Evolutionary conservation across 2,888 invertebrate species (phyloP).

Genomic region (Sphaerophoria rueppellii): DNA sequence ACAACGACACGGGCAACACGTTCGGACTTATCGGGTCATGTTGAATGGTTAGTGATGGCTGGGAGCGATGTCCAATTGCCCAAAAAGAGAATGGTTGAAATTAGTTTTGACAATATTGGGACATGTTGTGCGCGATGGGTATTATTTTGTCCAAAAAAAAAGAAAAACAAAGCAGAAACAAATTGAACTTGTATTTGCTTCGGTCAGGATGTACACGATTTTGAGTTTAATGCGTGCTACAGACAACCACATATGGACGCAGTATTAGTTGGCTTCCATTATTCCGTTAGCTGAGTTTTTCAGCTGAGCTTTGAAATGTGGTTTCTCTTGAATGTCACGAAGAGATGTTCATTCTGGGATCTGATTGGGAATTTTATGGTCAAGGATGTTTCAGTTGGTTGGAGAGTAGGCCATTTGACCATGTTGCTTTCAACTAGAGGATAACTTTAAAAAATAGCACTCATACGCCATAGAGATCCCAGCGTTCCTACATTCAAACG

Average conservation of each 20-base stretch:
- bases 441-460: no score
- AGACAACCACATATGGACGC: slow-evolving; percentile 29
- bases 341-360: neutral
- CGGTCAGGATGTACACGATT: slow-evolving; percentile 13
- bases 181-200: slow-evolving; percentile 26
- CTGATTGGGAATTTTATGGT: slow-evolving; percentile 16
- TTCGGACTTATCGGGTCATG: slow-evolving; percentile 7
- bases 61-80: neutral
- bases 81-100: slow-evolving; percentile 25
- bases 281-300: neutral
- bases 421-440: no score
- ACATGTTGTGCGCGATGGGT: slow-evolving; percentile 40
- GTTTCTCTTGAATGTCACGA: slow-evolving; percentile 1
- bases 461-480: no score
- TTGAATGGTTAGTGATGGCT: neutral
- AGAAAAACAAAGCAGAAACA: slow-evolving; percentile 14
- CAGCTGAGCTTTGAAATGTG: neutral
- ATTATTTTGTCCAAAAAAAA: neutral
- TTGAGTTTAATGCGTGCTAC: slow-evolving; percentile 39
- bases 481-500: no score
- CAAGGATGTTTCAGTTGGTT: neutral
- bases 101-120: slow-evolving; percentile 67
- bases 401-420: no score
- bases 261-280: slow-evolving; percentile 23
- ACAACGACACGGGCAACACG: slow-evolving; percentile 28